These are phyloP conservation scores for Sylvietta virens DNA, from an alignment of 2,113 vertebrate species.

Conservation along the genomic window DNA sequence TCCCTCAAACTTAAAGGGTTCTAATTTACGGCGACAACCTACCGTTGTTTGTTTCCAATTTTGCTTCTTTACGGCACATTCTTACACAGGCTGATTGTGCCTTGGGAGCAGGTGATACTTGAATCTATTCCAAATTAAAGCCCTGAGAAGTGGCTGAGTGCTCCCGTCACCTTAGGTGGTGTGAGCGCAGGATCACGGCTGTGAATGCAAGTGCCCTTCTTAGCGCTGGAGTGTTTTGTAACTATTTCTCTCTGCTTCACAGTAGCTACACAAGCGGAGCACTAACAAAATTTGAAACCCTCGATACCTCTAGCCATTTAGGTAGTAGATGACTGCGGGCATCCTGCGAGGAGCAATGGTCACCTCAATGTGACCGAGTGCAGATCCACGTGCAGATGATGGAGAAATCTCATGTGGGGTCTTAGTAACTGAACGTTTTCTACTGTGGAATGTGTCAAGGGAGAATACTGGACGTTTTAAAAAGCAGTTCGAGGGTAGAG, in stretches of 20 bases:
- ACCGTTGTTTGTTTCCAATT: background rate
- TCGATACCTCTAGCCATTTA: accelerated
- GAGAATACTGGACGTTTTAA: background rate
- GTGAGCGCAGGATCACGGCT: background rate
- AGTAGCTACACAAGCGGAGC: background rate
- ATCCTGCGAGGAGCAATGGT: background rate
- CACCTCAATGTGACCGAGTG: background rate
- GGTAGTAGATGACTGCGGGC: background rate
- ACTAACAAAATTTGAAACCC: too few relatives aligned
- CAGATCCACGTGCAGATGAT: background rate
- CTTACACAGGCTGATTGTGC: background rate
- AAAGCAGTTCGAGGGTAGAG: background rate
- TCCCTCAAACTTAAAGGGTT: background rate
- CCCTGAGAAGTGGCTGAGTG: background rate
- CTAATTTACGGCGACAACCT: background rate
- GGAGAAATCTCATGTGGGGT: background rate
- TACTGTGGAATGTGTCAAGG: background rate
- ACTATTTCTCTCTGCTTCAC: background rate
- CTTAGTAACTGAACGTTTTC: background rate
- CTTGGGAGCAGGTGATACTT: background rate
- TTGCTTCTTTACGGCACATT: background rate
- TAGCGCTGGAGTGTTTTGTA: background rate
- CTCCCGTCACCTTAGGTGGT: background rate
- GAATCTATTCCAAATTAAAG: background rate
- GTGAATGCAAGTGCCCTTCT: background rate